Conservation (phyloP, 53 echinoderm and acorn worm species). For the Echinometra lucunter region DNA sequence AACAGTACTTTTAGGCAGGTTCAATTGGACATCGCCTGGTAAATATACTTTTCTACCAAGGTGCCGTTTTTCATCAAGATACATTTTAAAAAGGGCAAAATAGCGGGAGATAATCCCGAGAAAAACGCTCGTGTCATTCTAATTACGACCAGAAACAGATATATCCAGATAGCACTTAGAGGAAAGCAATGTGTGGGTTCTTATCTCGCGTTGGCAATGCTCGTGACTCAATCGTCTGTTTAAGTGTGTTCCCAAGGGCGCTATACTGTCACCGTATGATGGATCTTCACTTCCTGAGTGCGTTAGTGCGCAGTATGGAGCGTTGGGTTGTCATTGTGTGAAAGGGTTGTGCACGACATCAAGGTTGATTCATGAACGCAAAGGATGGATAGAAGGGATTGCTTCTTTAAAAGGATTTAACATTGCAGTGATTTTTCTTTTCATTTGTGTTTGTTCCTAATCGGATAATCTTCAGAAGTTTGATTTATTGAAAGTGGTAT, state of each 20-base stretch:
- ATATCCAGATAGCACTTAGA: constrained; percentile 19
- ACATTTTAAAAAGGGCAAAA: not conserved
- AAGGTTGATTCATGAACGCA: not conserved
- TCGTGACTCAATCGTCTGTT: constrained; percentile 51
- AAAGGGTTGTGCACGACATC: not conserved
- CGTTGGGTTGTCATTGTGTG: not conserved
- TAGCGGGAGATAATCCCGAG: not conserved
- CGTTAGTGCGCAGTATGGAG: not conserved
- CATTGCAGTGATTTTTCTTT: not conserved
- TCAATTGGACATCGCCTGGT: not conserved
- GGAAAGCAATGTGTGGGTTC: constrained; percentile 48
- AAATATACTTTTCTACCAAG: not conserved
- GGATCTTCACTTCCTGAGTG: not conserved
- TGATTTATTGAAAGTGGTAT: constrained; percentile 45
- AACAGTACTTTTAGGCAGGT: not conserved
- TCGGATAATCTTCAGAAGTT: constrained; percentile 25
- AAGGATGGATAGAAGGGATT: not conserved
- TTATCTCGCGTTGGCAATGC: constrained; percentile 26
- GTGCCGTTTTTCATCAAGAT: not conserved
- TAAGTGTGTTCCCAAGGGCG: not conserved
- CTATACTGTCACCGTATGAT: not conserved
- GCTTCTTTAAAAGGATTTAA: not conserved
- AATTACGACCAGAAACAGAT: constrained; percentile 53
- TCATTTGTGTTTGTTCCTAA: constrained; percentile 28
- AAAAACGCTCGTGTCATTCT: constrained; percentile 57